A percentile compares a stretch with the other conserved stretches of the same genome.
These are phyloP conservation scores for Odocoileus virginianus DNA, from an alignment of 2,113 vertebrate species.

Conservation along the genomic window DNA sequence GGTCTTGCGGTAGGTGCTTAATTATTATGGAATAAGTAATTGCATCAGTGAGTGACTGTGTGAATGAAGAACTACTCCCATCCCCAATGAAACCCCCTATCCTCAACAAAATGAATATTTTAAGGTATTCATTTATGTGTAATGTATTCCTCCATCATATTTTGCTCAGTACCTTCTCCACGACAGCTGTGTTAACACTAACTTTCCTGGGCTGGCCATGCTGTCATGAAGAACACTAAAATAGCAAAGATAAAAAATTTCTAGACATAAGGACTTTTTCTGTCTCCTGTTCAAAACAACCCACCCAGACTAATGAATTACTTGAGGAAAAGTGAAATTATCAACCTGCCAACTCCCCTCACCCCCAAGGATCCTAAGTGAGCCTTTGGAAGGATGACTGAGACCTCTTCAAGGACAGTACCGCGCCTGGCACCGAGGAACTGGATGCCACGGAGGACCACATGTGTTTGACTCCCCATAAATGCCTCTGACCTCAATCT, in stretches of 20 bases:
- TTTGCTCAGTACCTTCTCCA: background rate
- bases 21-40: too few relatives aligned
- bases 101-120: background rate
- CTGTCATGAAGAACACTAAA: background rate
- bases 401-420: accelerated
- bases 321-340: background rate
- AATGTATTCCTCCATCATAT: background rate
- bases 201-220: background rate
- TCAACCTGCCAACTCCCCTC: accelerated
- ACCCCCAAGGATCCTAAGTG: accelerated
- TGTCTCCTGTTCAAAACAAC: background rate
- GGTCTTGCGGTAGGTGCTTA: background rate
- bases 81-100: too few relatives aligned
- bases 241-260: background rate
- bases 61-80: background rate
- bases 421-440: background rate
- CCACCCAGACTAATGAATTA: background rate
- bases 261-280: background rate
- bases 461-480: background rate
- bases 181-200: too few relatives aligned
- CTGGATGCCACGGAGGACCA: background rate
- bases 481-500: background rate
- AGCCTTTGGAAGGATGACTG: accelerated
- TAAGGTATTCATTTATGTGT: background rate
- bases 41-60: accelerated